phyloP scores from a whole-genome alignment of 1,140 invertebrate genomes.

The Bombus pyrosoma region DNA sequence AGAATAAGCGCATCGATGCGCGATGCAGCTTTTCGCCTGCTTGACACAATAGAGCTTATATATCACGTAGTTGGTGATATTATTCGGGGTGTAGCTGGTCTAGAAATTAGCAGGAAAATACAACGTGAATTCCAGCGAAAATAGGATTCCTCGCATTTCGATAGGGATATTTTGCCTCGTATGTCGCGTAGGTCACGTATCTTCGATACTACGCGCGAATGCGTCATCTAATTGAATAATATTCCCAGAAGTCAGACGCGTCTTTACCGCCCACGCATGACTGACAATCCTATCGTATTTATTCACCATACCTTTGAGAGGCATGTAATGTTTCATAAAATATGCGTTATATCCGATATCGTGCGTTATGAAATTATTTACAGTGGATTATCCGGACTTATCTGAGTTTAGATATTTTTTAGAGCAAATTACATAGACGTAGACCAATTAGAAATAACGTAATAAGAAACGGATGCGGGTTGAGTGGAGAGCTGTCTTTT shows the following conservation, averaged over 20 bases:
- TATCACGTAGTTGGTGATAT: neutral
- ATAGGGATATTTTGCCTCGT: too few relatives aligned
- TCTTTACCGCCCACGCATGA: too few relatives aligned
- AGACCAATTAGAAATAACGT: too few relatives aligned
- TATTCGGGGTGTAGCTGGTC: neutral
- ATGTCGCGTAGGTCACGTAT: neutral
- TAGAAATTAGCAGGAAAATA: neutral
- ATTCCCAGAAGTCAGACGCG: neutral
- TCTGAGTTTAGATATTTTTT: too few relatives aligned
- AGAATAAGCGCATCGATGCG: neutral
- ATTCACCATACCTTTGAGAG: too few relatives aligned
- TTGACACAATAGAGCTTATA: neutral
- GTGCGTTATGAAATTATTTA: too few relatives aligned
- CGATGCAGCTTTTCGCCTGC: neutral
- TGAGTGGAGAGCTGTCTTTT: too few relatives aligned
- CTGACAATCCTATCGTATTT: neutral
- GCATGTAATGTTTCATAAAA: neutral
- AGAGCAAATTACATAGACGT: too few relatives aligned
- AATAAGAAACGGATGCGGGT: too few relatives aligned
- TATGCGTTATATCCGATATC: too few relatives aligned
- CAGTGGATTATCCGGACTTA: too few relatives aligned
- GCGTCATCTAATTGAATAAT: slow-evolving; percentile 14
- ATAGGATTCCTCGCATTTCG: neutral
- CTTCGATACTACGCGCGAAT: neutral
- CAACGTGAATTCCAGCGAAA: neutral